Evolutionary conservation across 2,113 vertebrate species (phyloP).

Genomic region (Nesoenas mayeri): DNA sequence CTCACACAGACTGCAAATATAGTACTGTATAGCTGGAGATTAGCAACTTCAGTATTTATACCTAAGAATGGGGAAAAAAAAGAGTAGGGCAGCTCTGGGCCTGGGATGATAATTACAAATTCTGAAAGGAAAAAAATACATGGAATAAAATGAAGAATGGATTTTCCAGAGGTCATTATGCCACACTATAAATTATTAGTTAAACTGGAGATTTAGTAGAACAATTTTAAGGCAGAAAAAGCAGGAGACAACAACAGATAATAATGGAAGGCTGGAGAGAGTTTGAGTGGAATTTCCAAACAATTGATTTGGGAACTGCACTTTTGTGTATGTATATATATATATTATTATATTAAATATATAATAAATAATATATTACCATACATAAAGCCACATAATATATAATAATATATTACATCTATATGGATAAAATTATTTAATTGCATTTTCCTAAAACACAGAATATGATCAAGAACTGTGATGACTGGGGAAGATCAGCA

Average conservation of each 20-base stretch:
- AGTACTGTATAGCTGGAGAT: background rate
- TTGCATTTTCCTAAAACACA: background rate
- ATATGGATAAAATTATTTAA: background rate
- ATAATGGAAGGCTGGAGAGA: background rate
- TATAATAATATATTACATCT: background rate
- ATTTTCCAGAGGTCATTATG: background rate
- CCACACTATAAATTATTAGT: background rate
- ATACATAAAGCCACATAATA: background rate
- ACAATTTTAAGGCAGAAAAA: background rate
- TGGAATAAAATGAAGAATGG: background rate
- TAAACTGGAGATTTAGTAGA: background rate
- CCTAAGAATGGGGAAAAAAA: background rate
- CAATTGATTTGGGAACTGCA: background rate
- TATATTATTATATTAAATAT: background rate
- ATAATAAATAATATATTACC: background rate
- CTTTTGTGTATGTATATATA: background rate
- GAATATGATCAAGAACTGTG: background rate
- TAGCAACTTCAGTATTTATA: background rate
- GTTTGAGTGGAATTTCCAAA: background rate
- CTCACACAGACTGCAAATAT: background rate
- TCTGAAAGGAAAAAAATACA: background rate
- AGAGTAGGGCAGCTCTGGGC: background rate
- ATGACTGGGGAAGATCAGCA: background rate
- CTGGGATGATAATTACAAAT: background rate
- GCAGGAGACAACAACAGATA: background rate